Evolutionary conservation across 2,797 vertebrate genomes (phyloP), one percentile per base, ranked within the genome.

Genomic region (Triplophysa yarkandensis): DNA sequence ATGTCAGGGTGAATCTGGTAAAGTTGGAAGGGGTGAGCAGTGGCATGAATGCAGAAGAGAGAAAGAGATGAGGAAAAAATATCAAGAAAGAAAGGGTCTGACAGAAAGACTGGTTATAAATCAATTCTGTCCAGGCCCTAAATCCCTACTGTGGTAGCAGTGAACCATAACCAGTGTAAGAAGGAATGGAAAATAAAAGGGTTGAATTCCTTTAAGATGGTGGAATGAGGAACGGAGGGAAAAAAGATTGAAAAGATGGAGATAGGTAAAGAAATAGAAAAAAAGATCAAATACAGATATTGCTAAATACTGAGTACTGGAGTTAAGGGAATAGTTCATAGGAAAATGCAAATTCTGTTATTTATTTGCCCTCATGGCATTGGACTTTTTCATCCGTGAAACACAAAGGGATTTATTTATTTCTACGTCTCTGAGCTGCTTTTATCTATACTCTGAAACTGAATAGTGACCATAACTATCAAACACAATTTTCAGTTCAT

Each of bases 61-160:
- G 32, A 50, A 30, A 68, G 21, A 74, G n/a, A 60, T 48, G 65
- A 25, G 71, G 50, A 41, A 60, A 43, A 48, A 19, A 74, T 34
- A 76, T 21, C 65, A 60, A 68, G 61, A 65, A 16, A 75, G 28
- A 61, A 21, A 39, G 23, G 69, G 60, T 63, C 54, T 68, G 66
- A 69, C 39, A 55, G 44, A 57, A 25, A 66, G 41, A 48, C 27
- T 71, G 52, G 52, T 50, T 68, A 75, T 75, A 75, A 75, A 75
- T 67, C 73, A 75, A 64, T 68, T 67, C 63, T 75, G 73, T 75
- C 57, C 73, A 41, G 64, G 44, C 60, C 65, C 68, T 75, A 55
- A 68, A 57, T 36, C 64, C 66, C 57, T 57, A 64, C 61, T 62
- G 57, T 52, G 34, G 69, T 30, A 61, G 71, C 65, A 77, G 57